A percentile compares a stretch with the other conserved stretches of the same genome.
Conservation (phyloP, 2,888 invertebrate genomes). For the Ceraclea dissimilis region DNA sequence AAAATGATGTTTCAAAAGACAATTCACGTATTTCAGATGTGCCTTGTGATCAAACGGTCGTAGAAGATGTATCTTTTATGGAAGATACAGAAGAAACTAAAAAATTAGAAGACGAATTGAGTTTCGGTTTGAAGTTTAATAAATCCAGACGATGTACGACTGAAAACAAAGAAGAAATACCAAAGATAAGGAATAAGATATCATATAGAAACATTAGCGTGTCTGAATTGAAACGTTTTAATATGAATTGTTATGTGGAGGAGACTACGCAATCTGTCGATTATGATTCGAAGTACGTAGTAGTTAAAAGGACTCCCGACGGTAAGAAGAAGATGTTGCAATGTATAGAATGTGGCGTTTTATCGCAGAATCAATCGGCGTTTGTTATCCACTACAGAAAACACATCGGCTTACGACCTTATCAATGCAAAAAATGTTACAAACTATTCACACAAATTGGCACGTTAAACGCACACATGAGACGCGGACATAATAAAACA, state of each 20-base stretch:
- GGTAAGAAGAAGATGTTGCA: background rate
- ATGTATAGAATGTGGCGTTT: background rate
- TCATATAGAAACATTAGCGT: too few relatives aligned
- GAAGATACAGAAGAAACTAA: background rate
- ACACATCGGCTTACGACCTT: background rate
- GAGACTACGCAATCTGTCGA: background rate
- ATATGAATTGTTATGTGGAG: too few relatives aligned
- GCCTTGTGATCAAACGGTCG: too few relatives aligned
- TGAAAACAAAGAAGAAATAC: too few relatives aligned
- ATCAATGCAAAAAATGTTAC: background rate
- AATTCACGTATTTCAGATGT: too few relatives aligned
- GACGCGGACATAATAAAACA: background rate
- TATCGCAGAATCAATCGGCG: background rate
- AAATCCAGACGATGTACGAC: background rate
- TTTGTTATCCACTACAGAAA: background rate
- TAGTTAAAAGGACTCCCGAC: background rate
- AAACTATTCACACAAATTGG: background rate
- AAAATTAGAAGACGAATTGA: background rate
- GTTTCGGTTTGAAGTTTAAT: background rate
- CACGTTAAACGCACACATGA: background rate
- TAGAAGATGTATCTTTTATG: background rate
- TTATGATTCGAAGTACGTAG: background rate
- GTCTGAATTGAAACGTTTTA: too few relatives aligned
- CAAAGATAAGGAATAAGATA: too few relatives aligned
- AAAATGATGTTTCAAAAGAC: too few relatives aligned